Evolutionary conservation across 2,113 vertebrate genomes (phyloP).

Genomic region (Solea solea): DNA sequence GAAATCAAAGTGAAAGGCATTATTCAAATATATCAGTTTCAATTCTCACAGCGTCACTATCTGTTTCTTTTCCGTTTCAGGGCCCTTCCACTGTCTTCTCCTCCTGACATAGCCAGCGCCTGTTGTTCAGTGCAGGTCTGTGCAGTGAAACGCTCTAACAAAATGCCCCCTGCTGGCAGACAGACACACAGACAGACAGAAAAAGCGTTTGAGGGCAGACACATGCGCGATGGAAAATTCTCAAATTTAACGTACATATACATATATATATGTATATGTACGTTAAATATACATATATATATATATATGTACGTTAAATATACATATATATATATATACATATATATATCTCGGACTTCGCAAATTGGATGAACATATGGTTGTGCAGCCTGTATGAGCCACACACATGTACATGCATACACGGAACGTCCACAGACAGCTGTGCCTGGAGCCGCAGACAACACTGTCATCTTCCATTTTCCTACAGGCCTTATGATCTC

Average conservation of each 20-base stretch:
- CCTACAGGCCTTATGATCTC: slow-evolving; percentile 73
- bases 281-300: too few relatives aligned
- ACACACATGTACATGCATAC: slow-evolving; percentile 9
- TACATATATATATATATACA: too few relatives aligned
- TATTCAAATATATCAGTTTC: background rate
- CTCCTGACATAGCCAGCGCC: slow-evolving; percentile 49
- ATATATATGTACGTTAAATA: too few relatives aligned
- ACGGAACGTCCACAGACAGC: slow-evolving; percentile 60
- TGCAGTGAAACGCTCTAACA: slow-evolving; percentile 43
- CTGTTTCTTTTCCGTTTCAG: background rate
- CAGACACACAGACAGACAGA: slow-evolving; percentile 45
- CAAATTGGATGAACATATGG: slow-evolving; percentile 15
- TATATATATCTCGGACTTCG: slow-evolving; percentile 3
- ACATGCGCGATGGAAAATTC: slow-evolving; percentile 28
- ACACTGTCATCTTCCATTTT: slow-evolving; percentile 69
- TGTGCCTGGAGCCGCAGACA: slow-evolving; percentile 62
- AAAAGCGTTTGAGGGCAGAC: slow-evolving; percentile 27
- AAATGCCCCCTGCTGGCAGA: slow-evolving; percentile 75
- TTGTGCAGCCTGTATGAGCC: background rate
- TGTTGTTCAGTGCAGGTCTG: slow-evolving; percentile 52
- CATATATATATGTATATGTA: background rate
- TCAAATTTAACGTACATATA: slow-evolving; percentile 28
- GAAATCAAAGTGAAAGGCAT: slow-evolving; percentile 27
- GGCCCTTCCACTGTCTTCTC: slow-evolving; percentile 25
- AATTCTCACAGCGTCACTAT: background rate